phyloP scores from a whole-genome alignment of 1,140 invertebrate genomes.

The Heliothis subflexa region DNA sequence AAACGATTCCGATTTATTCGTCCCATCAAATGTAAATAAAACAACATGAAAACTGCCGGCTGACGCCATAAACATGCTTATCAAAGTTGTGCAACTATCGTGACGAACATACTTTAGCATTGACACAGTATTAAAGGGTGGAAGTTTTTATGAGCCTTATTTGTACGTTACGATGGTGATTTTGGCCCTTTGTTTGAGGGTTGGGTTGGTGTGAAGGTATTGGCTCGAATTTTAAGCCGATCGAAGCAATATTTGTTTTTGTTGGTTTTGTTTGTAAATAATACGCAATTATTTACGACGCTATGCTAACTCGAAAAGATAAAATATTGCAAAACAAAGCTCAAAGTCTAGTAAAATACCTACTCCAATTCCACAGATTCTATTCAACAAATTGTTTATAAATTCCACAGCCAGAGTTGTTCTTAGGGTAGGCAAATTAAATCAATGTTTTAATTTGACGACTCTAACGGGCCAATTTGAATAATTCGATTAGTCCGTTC shows the following conservation, averaged over 20 bases:
- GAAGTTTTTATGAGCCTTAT: constrained; percentile 29
- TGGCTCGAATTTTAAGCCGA: no score
- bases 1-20: constrained; percentile 20
- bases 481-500: constrained; percentile 58
- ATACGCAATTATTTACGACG: no score
- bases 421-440: constrained; percentile 54
- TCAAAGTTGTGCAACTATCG: constrained; percentile 28
- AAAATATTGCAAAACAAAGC: background rate
- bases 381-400: constrained; percentile 36
- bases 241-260: no score
- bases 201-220: background rate
- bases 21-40: constrained; percentile 36
- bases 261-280: no score
- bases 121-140: constrained; percentile 24
- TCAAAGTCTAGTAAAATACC: background rate
- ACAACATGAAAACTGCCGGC: background rate
- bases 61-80: constrained; percentile 15
- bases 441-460: constrained; percentile 60
- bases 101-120: constrained; percentile 21
- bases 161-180: constrained; percentile 16
- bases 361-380: background rate
- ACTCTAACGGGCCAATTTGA: constrained; percentile 57
- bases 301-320: no score
- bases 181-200: background rate
- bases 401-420: constrained; percentile 38